Conservation (phyloP, 2,888 invertebrate genomes). For the Pristionchus fissidentatus region DNA sequence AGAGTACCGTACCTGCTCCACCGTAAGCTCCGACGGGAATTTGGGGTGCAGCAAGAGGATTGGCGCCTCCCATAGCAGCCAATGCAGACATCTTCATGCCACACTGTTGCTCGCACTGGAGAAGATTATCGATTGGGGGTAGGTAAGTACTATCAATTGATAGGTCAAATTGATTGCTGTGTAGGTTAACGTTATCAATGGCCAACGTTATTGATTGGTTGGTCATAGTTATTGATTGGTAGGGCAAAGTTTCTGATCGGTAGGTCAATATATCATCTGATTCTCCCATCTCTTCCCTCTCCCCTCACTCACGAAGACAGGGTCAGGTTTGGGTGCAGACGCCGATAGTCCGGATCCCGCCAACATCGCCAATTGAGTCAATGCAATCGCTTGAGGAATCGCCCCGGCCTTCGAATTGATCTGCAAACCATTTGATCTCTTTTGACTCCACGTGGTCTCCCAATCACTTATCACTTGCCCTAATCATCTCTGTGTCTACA, state of each 20-base stretch:
- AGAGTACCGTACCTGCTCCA: too few species aligned
- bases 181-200: neutral
- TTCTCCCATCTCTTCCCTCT: neutral
- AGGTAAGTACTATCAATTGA: neutral
- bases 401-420: constrained; percentile 25
- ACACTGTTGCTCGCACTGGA: constrained; percentile 47
- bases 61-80: neutral
- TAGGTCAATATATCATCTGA: neutral
- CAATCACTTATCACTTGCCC: constrained; percentile 8
- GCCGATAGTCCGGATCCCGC: constrained; percentile 63
- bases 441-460: neutral
- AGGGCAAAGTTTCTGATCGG: neutral
- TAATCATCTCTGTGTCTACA: constrained; percentile 5
- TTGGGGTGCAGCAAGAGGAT: constrained; percentile 10
- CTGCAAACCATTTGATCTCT: constrained; percentile 8
- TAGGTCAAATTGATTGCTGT: neutral
- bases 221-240: neutral
- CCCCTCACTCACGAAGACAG: neutral
- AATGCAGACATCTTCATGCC: neutral
- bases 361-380: constrained; percentile 66
- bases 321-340: constrained; percentile 39
- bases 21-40: constrained; percentile 30
- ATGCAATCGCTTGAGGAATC: constrained; percentile 67
- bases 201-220: neutral
- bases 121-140: too few species aligned